phyloP scores from a whole-genome alignment of 2,797 vertebrate genomes.

The Crypturellus tataupa region DNA sequence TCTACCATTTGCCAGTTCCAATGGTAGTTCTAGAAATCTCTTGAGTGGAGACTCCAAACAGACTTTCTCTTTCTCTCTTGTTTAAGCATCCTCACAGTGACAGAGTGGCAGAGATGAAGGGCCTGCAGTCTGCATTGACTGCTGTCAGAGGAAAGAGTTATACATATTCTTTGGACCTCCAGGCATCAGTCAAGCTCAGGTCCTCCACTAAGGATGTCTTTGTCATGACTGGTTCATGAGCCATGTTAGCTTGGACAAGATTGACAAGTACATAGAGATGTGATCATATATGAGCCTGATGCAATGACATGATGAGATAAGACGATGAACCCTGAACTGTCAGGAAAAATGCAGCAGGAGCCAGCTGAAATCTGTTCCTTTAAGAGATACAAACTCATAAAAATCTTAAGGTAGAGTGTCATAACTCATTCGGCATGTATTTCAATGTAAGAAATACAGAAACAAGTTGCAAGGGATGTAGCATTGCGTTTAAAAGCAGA shows the following conservation, averaged over 20 bases:
- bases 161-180: not conserved
- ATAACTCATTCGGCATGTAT: not conserved
- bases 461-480: not conserved
- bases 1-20: not conserved
- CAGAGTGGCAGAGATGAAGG: not conserved
- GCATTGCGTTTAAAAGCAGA: not conserved
- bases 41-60: not conserved
- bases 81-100: not conserved
- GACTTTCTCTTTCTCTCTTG: not conserved
- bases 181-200: not conserved
- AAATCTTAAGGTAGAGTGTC: not conserved
- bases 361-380: not conserved
- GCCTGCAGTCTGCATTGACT: not conserved
- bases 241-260: not conserved
- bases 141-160: not conserved
- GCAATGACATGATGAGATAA: not conserved
- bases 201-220: not conserved
- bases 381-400: not conserved
- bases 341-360: not conserved
- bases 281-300: not conserved
- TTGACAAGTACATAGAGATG: not conserved
- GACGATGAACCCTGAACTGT: not conserved
- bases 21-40: not conserved
- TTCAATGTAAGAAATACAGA: not conserved
- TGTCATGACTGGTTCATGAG: not conserved